Evolutionary conservation across 1,140 invertebrate genomes (phyloP), one percentile per base, ranked within the genome.

Genomic region (Trachelipus rathkii): DNA sequence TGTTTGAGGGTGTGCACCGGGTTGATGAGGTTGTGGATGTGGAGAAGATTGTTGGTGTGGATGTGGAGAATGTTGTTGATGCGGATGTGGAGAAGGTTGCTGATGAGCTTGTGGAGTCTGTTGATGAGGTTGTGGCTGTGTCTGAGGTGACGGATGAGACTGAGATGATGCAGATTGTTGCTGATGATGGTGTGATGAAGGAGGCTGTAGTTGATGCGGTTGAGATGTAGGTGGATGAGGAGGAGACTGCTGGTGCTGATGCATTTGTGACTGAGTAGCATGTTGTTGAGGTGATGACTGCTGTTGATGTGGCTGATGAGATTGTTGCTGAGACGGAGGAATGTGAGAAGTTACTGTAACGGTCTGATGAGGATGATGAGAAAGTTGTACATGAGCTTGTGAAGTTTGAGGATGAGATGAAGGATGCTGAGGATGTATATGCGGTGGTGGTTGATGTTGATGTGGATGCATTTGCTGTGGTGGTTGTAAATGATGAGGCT

Each of bases 181-280:
- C 71, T 13, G 45, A 23, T 11, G 21, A 53, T 69, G 19, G 50
- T 73, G 75, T 75, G 74, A 5, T 23, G 53, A 66, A 15, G 71
- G 50, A 33, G 33, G 33, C 2, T 33, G 6, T 33, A 33, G 33
- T 33, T 33, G 33, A 33, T 33, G 33, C 23, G 53, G 74, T 19
- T 75, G 74, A 23, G 46, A 53, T 19, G 46, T 45, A 44, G 24
- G 69, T 15, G 33, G n/a, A 2, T 73, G 74, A 13, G 46, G 74
- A 13, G 73, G 71, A 11, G 33, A 24, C 74, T 77, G 43, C 0
- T 50, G 74, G 10, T 77, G 70, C 2, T 73, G 72, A 44, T 75
- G 72, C 6, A 33, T 33, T 33, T 33, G 33, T 33, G 33, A 33
- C 6, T 33, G 33, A 33, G 33, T 33, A 33, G 2, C 2, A 33